Base-by-base conservation (phyloP, 2,113 vertebrate genomes). In the Syngnathus scovelli region DNA sequence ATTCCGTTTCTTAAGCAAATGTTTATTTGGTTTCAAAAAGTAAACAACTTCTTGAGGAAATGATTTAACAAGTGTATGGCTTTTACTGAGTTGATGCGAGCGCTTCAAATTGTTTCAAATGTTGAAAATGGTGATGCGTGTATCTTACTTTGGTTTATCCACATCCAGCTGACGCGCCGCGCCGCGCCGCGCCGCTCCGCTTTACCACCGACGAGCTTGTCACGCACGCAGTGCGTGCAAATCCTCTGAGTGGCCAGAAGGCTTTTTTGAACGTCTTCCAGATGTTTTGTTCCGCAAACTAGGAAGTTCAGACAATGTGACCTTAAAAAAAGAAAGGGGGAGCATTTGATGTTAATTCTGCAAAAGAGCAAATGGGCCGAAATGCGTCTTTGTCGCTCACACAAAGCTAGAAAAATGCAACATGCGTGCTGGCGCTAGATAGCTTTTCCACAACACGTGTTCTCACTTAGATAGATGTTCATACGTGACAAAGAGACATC, bases 361-460 rank as follows among this genome's bases (percentile, higher is more conserved):
- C 67, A 39, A 38, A 62, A 72, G 67, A 66, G 75, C 81, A 82
- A 80, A 69, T 66, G 49, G 49, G 70, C 33, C 58, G 13, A 75
- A 71, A 78, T 44, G 61, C 41, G n/a, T 60, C 8, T 11, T 39
- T 19, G 19, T 38, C 58, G 27, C 12, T 38, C 58, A 44, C 12
- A 44, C 23, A n/a, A 12, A 61, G 3, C 27, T 75, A 58, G 39
- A 71, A 75, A 75, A 79, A 81, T 80, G 72, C 72, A 72, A 85
- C 59, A 67, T 15, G 66, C 71, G 77, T 82, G 74, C 75, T 33
- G 19, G 51, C 66, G 38, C 69, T 64, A 72, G 58, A 64, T 82
- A 70, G 77, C 12, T 75, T 83, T 76, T 70, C 58, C 70, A 63
- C 67, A 76, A 80, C 88, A 91, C 88, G 83, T 91, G 89, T 86